phyloP scores from a whole-genome alignment of 2,888 invertebrate species.

The Drosophila seclusa region DNA sequence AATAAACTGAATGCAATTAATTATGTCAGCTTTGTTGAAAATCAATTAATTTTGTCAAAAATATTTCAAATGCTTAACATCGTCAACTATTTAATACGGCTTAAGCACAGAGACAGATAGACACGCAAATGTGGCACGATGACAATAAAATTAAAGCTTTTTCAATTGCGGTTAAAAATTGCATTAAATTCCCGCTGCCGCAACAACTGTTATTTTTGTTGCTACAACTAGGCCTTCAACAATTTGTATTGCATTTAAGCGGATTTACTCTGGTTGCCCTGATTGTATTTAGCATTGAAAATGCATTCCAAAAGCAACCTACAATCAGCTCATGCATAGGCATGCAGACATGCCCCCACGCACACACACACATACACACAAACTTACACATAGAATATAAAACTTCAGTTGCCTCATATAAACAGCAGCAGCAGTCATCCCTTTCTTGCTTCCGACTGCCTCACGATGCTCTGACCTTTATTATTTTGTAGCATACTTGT shows the following conservation, averaged over 20 bases:
- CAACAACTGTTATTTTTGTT: slow-evolving; percentile 5
- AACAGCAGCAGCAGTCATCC: slow-evolving; percentile 37
- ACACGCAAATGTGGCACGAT: not conserved
- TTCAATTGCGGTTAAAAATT: slow-evolving; percentile 62
- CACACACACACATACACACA: not conserved
- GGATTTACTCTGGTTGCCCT: slow-evolving; percentile 43
- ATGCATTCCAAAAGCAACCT: slow-evolving; percentile 19
- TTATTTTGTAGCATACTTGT: slow-evolving; percentile 56
- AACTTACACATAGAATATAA: slow-evolving; percentile 30
- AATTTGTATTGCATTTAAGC: slow-evolving; percentile 44
- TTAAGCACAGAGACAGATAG: slow-evolving; percentile 4
- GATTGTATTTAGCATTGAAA: slow-evolving; percentile 34
- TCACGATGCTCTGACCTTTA: slow-evolving; percentile 3
- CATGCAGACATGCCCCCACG: slow-evolving; percentile 10
- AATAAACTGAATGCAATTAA: slow-evolving; percentile 51
- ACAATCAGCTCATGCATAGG: slow-evolving; percentile 2
- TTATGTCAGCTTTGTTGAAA: slow-evolving; percentile 54
- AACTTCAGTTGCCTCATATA: slow-evolving; percentile 68
- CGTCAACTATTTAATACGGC: slow-evolving; percentile 27
- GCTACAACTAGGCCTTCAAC: slow-evolving; percentile 53
- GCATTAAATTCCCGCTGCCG: slow-evolving; percentile 53
- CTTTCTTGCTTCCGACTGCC: slow-evolving; percentile 22
- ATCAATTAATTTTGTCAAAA: slow-evolving; percentile 67
- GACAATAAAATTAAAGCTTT: slow-evolving; percentile 59
- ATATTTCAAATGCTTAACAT: slow-evolving; percentile 45